phyloP scores from a whole-genome alignment of 1,140 invertebrate species.

The Triops cancriformis region DNA sequence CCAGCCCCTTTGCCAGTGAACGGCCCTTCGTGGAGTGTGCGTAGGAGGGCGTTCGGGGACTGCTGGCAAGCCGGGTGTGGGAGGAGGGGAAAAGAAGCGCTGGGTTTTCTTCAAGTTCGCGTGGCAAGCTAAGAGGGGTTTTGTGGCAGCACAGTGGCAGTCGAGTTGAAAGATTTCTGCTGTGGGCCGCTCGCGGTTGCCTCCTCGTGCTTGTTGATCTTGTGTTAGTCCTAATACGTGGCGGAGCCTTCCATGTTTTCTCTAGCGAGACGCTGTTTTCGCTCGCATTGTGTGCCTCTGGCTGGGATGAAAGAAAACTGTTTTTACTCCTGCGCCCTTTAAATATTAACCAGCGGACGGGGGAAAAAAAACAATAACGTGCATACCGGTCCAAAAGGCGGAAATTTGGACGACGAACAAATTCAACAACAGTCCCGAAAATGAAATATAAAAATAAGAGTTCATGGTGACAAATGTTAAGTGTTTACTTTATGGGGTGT shows the following conservation, averaged over 20 bases:
- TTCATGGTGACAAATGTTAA: too few species aligned
- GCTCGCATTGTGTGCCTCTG: not conserved
- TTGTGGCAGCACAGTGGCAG: not conserved
- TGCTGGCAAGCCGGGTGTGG: not conserved
- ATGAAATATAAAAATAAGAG: too few species aligned
- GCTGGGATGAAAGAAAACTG: not conserved
- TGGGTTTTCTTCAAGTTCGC: not conserved
- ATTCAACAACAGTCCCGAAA: too few species aligned
- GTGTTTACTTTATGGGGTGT: too few species aligned
- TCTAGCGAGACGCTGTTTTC: not conserved
- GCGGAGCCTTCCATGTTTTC: slow-evolving; percentile 4
- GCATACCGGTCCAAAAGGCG: not conserved
- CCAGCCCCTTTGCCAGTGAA: not conserved
- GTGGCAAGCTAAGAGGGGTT: not conserved
- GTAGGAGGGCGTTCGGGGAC: not conserved
- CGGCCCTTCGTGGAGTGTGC: not conserved
- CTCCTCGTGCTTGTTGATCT: slow-evolving; percentile 9
- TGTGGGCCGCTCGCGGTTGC: not conserved
- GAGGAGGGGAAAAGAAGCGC: not conserved
- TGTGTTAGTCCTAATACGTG: slow-evolving; percentile 7
- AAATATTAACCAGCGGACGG: not conserved
- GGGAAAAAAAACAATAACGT: not conserved
- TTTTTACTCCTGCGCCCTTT: not conserved
- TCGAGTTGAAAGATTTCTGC: slow-evolving; percentile 6
- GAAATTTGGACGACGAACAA: too few species aligned